These are phyloP conservation scores for Phrynocephalus guinanensis DNA, from an alignment of 2,797 vertebrate genomes.

Conservation along the genomic window DNA sequence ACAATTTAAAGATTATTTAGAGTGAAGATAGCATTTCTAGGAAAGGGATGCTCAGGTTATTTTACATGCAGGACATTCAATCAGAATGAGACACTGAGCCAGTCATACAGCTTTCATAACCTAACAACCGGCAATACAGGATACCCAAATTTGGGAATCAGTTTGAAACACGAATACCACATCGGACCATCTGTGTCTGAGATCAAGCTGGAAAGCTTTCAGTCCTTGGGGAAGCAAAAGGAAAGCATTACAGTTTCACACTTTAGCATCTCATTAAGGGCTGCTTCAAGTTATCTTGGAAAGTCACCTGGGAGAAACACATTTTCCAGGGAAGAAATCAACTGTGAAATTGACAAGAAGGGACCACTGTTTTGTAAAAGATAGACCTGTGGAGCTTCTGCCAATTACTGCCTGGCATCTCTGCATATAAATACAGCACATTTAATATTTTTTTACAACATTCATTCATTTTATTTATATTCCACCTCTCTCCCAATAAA, in stretches of 20 bases:
- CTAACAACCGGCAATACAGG: slow-evolving; percentile 2
- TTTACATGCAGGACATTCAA: slow-evolving; percentile 28
- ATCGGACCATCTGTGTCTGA: slow-evolving; percentile 37
- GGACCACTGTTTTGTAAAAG: neutral
- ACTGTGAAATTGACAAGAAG: slow-evolving; percentile 16
- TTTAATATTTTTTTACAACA: neutral
- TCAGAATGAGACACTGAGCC: slow-evolving; percentile 35
- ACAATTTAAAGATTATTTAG: neutral
- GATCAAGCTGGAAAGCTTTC: slow-evolving; percentile 25
- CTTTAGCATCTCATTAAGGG: slow-evolving; percentile 23
- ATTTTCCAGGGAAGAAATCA: neutral
- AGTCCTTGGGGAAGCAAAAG: slow-evolving; percentile 35
- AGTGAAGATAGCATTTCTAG: slow-evolving; percentile 24
- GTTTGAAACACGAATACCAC: slow-evolving; percentile 29
- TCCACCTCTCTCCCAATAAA: too few relatives aligned
- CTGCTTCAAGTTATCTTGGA: slow-evolving; percentile 26
- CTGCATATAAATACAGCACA: neutral
- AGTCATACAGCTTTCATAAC: slow-evolving; percentile 35
- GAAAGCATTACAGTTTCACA: slow-evolving; percentile 46
- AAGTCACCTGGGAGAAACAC: slow-evolving; percentile 1
- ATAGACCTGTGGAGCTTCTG: neutral
- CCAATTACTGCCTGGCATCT: neutral
- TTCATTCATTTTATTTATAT: neutral
- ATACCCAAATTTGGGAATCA: slow-evolving; percentile 41
- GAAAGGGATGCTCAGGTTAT: slow-evolving; percentile 15